Evolutionary conservation across 2,113 vertebrate species (phyloP).

Genomic region (Mus musculus): GRCm39 chr10:88624501-88625000

Average conservation of each 20-base stretch:
- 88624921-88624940: background rate
- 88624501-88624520: background rate
- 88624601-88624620: too few relatives aligned
- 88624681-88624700: too few relatives aligned
- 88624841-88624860: background rate
- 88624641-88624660: too few relatives aligned
- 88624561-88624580: too few relatives aligned
- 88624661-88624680: too few relatives aligned
- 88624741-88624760: background rate
- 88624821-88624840: background rate
- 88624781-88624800: background rate
- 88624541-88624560: too few relatives aligned
- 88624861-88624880: background rate
- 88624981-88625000: background rate
- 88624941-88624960: conserved; percentile 11
- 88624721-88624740: background rate
- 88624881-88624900: conserved; percentile 5
- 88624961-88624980: background rate
- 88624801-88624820: background rate
- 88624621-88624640: too few relatives aligned
- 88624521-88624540: background rate
- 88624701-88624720: background rate
- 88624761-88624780: background rate
- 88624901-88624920: background rate
- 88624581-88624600: too few relatives aligned